Base-by-base conservation (phyloP, 2,888 invertebrate species). In the Tholera decimalis region DNA sequence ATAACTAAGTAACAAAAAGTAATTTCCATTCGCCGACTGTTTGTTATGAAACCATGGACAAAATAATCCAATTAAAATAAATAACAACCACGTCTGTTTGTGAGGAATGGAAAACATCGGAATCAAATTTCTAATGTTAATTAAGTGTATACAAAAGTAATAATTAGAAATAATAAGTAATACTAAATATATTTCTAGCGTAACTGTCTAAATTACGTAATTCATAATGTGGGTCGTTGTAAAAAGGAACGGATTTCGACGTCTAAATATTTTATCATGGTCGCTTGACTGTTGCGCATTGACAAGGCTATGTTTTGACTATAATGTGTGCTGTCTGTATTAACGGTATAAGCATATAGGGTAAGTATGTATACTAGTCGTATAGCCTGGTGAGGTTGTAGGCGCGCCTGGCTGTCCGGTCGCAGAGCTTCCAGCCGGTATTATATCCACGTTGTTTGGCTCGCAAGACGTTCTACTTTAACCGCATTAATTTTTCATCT, bases 401-500 rank as follows among this genome's bases (percentile, higher is more conserved):
- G 35, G 35, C 26, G 11, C 39, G 47, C n/a, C 35, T 0, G 13
- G 3, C 28, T 26, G 15, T 20, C 58, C 28, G 54, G 15, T 11
- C 30, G 54, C 7, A 41, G 51, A 61, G 26, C 75, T 80, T 85
- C 85, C 70, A 85, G 85, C 30, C 28, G 26, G n/a, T 71, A 53
- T 75, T 83, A 82, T 64, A 72, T 83, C 79, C 68, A 43, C 49
- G 83, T 69, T 78, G 72, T 79, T 81, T 83, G 81, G 78, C 79
- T 84, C 83, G 70, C 75, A 83, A 84, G 85, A 79, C 79, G 83
- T 85, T 85, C 86, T 87, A 89, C 86, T 89, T 87, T 85, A 86
- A 85, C 85, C 85, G 89, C 85, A 88, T 89, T 89, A 89, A 89
- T 85, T 87, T 88, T 90, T 90, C 87, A 89, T 87, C 83, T 85